Conservation (phyloP, 2,797 vertebrate genomes). For the Rhinoraja longicauda region DNA sequence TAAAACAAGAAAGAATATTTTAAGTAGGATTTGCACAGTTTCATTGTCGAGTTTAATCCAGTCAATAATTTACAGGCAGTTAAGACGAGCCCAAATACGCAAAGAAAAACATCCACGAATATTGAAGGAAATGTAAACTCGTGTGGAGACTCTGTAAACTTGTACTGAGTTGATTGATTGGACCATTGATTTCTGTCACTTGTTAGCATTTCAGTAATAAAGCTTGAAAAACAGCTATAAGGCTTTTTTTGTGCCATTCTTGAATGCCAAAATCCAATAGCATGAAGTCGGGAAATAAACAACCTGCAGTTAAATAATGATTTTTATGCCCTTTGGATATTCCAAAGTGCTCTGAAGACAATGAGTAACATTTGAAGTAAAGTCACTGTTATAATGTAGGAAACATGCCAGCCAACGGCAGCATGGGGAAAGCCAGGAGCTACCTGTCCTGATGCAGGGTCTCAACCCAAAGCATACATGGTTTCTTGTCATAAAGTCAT, state of each 20-base stretch:
- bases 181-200: background rate
- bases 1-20: background rate
- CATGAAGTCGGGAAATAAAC: no score
- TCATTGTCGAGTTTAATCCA: background rate
- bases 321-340: background rate
- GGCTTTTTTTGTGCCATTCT: background rate
- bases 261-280: background rate
- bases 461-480: no score
- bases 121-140: background rate
- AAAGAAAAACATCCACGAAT: background rate
- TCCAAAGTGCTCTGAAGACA: background rate
- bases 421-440: no score
- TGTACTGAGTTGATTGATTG: background rate
- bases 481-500: no score
- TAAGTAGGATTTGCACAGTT: background rate
- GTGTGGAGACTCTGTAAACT: background rate
- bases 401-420: background rate
- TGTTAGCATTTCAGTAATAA: background rate
- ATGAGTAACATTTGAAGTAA: background rate
- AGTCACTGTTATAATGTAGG: background rate
- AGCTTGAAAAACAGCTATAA: background rate
- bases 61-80: background rate
- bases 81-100: background rate
- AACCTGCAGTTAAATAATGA: background rate
- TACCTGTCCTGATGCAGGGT: no score